These are phyloP conservation scores for Cheilosia grossa DNA, from an alignment of 2,888 invertebrate genomes.

Conservation along the genomic window DNA sequence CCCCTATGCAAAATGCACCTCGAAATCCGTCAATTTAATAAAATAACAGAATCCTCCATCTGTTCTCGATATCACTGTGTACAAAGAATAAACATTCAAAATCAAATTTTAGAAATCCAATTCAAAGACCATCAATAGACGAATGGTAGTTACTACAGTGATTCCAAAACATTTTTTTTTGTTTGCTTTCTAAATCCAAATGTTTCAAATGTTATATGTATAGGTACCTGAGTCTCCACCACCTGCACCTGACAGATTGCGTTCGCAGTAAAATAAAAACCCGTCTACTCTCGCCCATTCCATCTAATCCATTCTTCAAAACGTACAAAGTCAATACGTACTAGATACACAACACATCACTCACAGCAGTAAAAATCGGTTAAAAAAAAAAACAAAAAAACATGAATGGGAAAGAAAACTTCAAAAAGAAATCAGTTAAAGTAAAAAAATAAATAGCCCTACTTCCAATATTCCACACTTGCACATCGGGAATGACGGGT, in stretches of 20 bases:
- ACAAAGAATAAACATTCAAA: slow-evolving; percentile 58
- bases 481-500: slow-evolving; percentile 4
- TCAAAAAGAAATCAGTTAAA: slow-evolving; percentile 63
- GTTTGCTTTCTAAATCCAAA: slow-evolving; percentile 52
- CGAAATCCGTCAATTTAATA: slow-evolving; percentile 15
- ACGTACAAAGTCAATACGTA: slow-evolving; percentile 49
- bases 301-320: slow-evolving; percentile 48
- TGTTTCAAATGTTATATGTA: slow-evolving; percentile 47
- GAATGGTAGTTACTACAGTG: slow-evolving; percentile 48
- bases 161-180: slow-evolving; percentile 13
- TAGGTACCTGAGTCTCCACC: slow-evolving; percentile 26
- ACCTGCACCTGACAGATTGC: slow-evolving; percentile 66
- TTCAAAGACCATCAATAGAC: slow-evolving; percentile 22
- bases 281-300: neutral
- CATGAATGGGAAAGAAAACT: slow-evolving; percentile 3
- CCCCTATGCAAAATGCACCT: neutral
- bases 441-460: slow-evolving; percentile 66
- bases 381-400: slow-evolving; percentile 2
- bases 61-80: slow-evolving; percentile 37
- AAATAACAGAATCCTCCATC: slow-evolving; percentile 51
- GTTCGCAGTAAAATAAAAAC: slow-evolving; percentile 11
- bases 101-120: slow-evolving; percentile 55
- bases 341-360: slow-evolving; percentile 34
- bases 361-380: slow-evolving; percentile 10
- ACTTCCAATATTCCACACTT: slow-evolving; percentile 48